Conservation (phyloP, 2,888 invertebrate genomes). For the Penaeus monodon region DNA sequence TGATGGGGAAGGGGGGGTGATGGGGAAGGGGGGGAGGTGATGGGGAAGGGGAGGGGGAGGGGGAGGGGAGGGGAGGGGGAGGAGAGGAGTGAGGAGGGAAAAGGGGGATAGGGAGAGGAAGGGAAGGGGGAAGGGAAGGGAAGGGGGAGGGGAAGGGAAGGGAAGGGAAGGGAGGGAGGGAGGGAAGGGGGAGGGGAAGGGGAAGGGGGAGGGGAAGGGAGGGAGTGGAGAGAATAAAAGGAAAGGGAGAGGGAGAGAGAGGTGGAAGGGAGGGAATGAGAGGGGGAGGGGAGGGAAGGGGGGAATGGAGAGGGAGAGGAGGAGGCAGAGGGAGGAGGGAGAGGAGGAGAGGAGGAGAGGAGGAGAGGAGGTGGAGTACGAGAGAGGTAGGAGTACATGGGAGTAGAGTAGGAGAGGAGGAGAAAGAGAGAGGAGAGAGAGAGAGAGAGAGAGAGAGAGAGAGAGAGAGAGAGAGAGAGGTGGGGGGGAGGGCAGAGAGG, state of each 20-base stretch:
- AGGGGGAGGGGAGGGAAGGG: not conserved
- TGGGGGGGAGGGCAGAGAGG: no score
- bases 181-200: no score
- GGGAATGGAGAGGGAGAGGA: conserved; percentile 28
- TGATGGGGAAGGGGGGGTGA: no score
- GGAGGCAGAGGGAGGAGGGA: conserved; percentile 24
- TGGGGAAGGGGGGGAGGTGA: no score
- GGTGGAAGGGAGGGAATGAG: conserved; percentile 20
- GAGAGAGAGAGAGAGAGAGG: not conserved
- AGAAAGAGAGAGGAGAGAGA: no score
- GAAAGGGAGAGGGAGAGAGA: conserved; percentile 13
- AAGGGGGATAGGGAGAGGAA: conserved; percentile 24
- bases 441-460: no score
- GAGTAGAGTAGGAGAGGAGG: not conserved
- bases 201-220: not conserved
- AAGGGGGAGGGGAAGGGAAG: not conserved
- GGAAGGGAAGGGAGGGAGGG: no score
- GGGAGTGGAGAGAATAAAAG: not conserved
- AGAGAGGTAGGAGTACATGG: not conserved
- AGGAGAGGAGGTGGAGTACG: conserved; percentile 16
- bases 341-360: conserved; percentile 16
- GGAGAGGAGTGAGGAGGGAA: conserved; percentile 15
- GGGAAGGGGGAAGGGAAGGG: not conserved
- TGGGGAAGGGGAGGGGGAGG: not conserved
- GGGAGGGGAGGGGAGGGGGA: conserved; percentile 18